Evolutionary conservation across 2,113 vertebrate species (phyloP).

Genomic region (Cryptomyrus ogoouensis): DNA sequence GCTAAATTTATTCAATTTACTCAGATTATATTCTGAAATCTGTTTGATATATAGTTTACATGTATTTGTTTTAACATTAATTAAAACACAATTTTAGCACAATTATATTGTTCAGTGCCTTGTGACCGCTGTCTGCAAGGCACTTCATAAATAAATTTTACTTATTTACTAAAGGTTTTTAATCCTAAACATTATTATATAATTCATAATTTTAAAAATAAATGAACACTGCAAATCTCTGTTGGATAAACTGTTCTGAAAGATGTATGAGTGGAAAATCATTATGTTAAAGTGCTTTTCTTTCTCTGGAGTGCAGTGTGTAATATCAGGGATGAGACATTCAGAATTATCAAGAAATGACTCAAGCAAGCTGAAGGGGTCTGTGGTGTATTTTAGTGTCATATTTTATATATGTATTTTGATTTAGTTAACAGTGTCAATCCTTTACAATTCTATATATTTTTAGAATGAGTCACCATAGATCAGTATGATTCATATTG

Average conservation of each 20-base stretch:
- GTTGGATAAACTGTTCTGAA: background rate
- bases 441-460: background rate
- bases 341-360: background rate
- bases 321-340: background rate
- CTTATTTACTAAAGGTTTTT: background rate
- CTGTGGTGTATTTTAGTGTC: background rate
- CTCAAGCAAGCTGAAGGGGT: slow-evolving; percentile 12
- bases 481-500: background rate
- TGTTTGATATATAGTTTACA: background rate
- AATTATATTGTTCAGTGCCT: too few species aligned
- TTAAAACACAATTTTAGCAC: too few species aligned
- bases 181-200: background rate
- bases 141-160: too few species aligned
- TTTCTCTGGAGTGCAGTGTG: background rate
- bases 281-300: background rate
- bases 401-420: background rate
- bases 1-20: background rate
- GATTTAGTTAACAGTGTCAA: background rate
- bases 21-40: background rate
- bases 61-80: background rate
- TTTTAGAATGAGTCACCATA: background rate
- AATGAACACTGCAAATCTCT: background rate
- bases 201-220: background rate
- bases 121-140: too few species aligned
- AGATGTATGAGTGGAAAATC: background rate